phyloP scores from a whole-genome alignment of 2,113 vertebrate species.

The Henicopernis longicauda region DNA sequence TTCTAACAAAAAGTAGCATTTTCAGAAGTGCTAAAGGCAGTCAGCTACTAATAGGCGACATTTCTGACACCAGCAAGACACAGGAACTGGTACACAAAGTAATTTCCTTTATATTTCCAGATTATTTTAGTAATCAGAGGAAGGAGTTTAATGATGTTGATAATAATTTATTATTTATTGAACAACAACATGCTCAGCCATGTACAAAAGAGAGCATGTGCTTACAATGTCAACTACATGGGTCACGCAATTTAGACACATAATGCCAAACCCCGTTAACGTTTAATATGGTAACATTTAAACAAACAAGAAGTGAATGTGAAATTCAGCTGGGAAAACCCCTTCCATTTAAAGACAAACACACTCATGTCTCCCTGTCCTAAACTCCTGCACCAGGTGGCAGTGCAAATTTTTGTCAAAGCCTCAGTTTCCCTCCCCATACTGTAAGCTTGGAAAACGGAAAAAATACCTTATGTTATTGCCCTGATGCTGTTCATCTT shows the following conservation, averaged over 20 bases:
- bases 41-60: background rate
- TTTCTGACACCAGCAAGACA: background rate
- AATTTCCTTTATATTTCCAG: background rate
- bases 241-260: background rate
- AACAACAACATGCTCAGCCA: background rate
- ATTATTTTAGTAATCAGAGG: background rate
- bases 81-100: background rate
- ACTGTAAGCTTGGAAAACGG: background rate
- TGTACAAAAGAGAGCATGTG: background rate
- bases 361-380: background rate
- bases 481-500: background rate
- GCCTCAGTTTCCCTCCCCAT: background rate
- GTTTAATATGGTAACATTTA: background rate
- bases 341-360: background rate
- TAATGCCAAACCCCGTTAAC: background rate
- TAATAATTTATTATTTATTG: background rate
- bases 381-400: background rate
- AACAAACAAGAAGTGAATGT: background rate
- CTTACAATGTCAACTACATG: background rate
- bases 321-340: background rate
- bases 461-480: background rate
- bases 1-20: background rate
- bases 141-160: background rate
- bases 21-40: background rate
- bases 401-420: background rate